phyloP scores from a whole-genome alignment of 92 coral and sea anemone genomes.

The Ricordea florida region DNA sequence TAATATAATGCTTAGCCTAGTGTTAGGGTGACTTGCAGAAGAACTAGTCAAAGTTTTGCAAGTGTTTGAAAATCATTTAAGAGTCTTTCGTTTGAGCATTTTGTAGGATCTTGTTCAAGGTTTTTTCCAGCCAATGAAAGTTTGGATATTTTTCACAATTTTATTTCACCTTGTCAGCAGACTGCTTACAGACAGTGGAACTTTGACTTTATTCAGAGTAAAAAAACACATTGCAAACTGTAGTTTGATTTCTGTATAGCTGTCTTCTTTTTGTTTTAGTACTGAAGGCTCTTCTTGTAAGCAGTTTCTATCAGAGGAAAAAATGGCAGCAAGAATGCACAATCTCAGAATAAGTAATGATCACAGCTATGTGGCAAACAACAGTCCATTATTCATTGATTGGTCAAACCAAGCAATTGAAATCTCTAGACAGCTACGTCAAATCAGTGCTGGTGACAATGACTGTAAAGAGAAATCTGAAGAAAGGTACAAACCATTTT shows the following conservation, averaged over 20 bases:
- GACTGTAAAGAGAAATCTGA: too few species aligned
- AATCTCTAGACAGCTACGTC: not conserved
- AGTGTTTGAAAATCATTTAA: too few species aligned
- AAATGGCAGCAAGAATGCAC: constrained; percentile 98
- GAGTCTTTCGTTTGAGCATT: too few species aligned
- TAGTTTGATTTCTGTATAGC: not conserved
- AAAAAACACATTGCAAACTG: not conserved
- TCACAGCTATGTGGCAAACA: constrained; percentile 68
- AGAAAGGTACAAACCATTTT: constrained; percentile 7
- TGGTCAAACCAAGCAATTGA: not conserved
- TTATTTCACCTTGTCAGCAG: too few species aligned
- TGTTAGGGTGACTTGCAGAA: too few species aligned
- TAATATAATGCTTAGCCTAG: too few species aligned
- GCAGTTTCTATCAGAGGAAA: constrained; percentile 84
- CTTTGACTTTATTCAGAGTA: not conserved
- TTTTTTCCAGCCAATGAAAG: too few species aligned
- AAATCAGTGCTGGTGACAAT: not conserved
- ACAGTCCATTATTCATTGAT: constrained; percentile 13
- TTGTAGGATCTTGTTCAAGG: too few species aligned
- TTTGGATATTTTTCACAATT: too few species aligned
- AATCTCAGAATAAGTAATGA: constrained; percentile 85
- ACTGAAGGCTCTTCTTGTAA: constrained; percentile 68
- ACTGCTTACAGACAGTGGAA: too few species aligned
- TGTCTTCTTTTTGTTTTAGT: constrained; percentile 8
- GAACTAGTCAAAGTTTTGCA: too few species aligned